Evolutionary conservation across 2,113 vertebrate genomes (phyloP), one percentile per base, ranked within the genome.

Genomic region (Centropristis striata): DNA sequence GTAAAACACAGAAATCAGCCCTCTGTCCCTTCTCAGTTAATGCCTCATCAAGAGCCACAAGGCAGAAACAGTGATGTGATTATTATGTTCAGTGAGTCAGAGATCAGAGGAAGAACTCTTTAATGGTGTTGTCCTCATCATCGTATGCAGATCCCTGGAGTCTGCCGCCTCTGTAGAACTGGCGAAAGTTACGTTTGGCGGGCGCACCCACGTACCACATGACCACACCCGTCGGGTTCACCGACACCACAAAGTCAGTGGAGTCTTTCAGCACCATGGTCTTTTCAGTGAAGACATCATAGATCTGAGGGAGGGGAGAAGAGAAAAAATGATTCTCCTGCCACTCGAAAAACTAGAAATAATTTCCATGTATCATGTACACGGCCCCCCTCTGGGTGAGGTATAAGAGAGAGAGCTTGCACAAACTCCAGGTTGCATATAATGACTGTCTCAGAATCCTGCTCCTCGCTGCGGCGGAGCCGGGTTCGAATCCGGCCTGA

Each of bases 191-290:
- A 1, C 42, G n/a, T 12, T 49, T 55, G 27, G 1, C 20, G 1
- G 97, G 96, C 1, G 91, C 81, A 6, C 81, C 88, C 67, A 99
- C 73, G 15, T 97, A 96, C 97, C 97, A 98, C 98, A 99, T 97
- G 81, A 98, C 97, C 68, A 98, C 98, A 2, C 98, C 98, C 0
- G 96, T 95, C 15, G 98, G 98, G 88, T 98, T 97, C 81, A 99
- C 89, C 0, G 93, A 69, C 12, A 99, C 95, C 0, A 96, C 95
- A 68, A 99, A 98, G 64, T 78, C 91, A 51, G 94, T 92, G 47
- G 86, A 85, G 2, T 92, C 83, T 42, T 86, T 96, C 67, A 98
- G 88, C 4, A 42, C 23, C 0, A 85, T 63, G 9, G 92, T 21
- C 44, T 92, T 85, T 8, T 88, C 92, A 0, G 86, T 89, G 53